A percentile compares a stretch with the other conserved stretches of the same genome.
These are phyloP conservation scores for Bubo blakistoni DNA, from an alignment of 2,113 vertebrate genomes.

Conservation along the genomic window DNA sequence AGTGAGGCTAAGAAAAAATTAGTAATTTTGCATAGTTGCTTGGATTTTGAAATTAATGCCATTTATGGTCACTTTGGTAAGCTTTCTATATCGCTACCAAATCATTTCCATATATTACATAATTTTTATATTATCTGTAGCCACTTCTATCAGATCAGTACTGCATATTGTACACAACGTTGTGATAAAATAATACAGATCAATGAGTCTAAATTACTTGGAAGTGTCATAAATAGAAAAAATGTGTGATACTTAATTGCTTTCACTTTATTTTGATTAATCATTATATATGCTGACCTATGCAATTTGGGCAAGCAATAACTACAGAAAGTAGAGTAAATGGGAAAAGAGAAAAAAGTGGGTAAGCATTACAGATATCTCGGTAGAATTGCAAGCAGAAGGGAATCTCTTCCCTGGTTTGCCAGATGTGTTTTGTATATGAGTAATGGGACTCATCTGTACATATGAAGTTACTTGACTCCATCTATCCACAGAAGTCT, in stretches of 20 bases:
- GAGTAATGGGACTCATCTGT: background rate
- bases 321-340: background rate
- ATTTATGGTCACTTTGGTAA: too few relatives aligned
- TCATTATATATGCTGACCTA: rapidly evolving
- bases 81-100: background rate
- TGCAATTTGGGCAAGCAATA: background rate
- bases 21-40: background rate
- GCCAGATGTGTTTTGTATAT: background rate
- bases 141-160: background rate
- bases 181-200: background rate
- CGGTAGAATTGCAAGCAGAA: background rate
- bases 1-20: background rate
- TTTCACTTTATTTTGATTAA: background rate
- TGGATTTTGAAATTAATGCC: background rate
- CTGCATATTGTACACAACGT: rapidly evolving
- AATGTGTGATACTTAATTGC: background rate
- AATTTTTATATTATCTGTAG: background rate
- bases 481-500: background rate
- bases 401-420: background rate
- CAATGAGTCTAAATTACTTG: background rate
- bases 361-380: rapidly evolving
- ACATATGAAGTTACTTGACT: background rate
- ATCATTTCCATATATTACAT: rapidly evolving
- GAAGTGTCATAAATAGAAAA: background rate
- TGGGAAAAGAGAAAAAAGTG: background rate